Percentiles rank a stretch among this genome's conserved stretches.
Conservation (phyloP, 1,140 invertebrate genomes). For the Heterodera carotae region DNA sequence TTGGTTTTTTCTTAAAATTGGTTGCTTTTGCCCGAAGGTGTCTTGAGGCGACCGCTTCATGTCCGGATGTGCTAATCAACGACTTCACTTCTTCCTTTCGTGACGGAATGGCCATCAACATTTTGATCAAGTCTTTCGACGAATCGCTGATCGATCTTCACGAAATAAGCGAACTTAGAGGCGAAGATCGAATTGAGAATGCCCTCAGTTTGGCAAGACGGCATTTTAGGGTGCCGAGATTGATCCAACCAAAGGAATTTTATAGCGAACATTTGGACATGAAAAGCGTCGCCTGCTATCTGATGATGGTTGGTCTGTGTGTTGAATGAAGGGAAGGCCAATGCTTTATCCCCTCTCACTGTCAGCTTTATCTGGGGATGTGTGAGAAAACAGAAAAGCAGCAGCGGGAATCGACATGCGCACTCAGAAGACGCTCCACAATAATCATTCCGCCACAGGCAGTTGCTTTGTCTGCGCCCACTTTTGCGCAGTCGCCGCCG, state of each 20-base stretch:
- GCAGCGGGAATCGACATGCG: not conserved
- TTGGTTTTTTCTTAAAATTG: no score
- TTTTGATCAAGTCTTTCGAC: conserved; percentile 59
- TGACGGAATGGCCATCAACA: conserved; percentile 61
- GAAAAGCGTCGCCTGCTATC: conserved; percentile 56
- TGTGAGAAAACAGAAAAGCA: conserved; percentile 13
- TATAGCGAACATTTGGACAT: conserved; percentile 60
- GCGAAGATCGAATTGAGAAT: conserved; percentile 58
- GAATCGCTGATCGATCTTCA: conserved; percentile 51
- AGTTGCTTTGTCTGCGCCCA: no score
- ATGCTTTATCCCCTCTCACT: not conserved
- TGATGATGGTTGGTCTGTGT: conserved; percentile 56
- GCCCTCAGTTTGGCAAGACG: conserved; percentile 55
- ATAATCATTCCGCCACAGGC: not conserved
- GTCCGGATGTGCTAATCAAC: conserved; percentile 54
- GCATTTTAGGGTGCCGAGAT: conserved; percentile 53
- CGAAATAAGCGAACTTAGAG: conserved; percentile 53
- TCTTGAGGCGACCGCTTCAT: conserved; percentile 51
- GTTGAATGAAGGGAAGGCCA: not conserved
- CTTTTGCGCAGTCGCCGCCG: not conserved
- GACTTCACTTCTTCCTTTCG: conserved; percentile 63
- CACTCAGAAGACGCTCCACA: conserved; percentile 20
- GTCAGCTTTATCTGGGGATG: conserved; percentile 31
- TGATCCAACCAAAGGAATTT: conserved; percentile 56
- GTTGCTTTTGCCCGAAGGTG: conserved; percentile 48